A percentile compares a stretch with the other conserved stretches of the same genome.
Conservation (phyloP, 2,113 vertebrate species). For the Eurypyga helias region DNA sequence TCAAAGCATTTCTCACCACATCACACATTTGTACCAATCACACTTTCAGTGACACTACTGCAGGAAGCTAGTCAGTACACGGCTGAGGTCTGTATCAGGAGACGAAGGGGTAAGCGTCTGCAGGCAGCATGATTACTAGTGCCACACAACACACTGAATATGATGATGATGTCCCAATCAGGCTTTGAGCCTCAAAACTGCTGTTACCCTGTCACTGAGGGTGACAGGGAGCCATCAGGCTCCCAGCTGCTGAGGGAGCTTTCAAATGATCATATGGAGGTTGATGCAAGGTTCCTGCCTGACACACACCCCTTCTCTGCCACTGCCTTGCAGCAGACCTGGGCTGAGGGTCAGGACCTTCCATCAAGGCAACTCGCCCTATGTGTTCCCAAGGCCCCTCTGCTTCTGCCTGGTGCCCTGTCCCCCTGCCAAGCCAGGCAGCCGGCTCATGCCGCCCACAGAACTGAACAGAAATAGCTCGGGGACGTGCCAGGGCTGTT, state of each 20-base stretch:
- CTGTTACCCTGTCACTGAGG: not conserved
- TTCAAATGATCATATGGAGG: rapidly evolving
- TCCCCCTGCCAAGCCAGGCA: not conserved
- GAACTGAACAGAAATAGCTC: rapidly evolving
- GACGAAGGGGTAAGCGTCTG: not conserved
- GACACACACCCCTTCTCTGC: not conserved
- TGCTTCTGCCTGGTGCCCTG: not conserved
- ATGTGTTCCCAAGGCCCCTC: not conserved
- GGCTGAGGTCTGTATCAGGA: not conserved
- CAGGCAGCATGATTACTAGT: not conserved
- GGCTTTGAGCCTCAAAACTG: not conserved
- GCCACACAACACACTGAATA: not conserved
- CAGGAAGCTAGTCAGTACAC: not conserved
- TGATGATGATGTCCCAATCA: rapidly evolving
- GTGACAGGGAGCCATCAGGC: not conserved
- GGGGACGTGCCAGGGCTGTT: rapidly evolving
- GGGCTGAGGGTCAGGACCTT: not conserved
- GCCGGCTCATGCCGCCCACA: rapidly evolving
- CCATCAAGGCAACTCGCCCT: not conserved
- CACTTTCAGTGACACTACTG: not conserved
- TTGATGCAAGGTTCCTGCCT: not conserved
- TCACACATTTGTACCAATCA: not conserved
- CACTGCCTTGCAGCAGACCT: not conserved
- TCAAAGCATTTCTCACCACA: not conserved
- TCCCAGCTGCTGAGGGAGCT: not conserved